Evolutionary conservation across 2,113 vertebrate species (phyloP).

Genomic region (Panthera leo): DNA sequence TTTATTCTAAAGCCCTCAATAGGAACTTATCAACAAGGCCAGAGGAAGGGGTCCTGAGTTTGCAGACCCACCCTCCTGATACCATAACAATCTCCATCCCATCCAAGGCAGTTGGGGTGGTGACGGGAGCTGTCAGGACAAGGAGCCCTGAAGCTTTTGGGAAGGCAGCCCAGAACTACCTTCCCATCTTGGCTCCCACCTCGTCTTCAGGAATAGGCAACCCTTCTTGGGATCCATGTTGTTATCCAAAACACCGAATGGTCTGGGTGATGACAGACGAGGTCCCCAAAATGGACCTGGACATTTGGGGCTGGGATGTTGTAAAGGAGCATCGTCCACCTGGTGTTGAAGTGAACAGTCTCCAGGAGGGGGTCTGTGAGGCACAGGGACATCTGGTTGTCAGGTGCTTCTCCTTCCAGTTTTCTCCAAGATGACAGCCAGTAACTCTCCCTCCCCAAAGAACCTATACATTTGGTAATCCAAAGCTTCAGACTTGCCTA

Average conservation of each 20-base stretch:
- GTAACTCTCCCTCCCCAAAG: background rate
- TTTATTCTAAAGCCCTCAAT: background rate
- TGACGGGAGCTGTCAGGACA: background rate
- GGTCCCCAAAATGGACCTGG: background rate
- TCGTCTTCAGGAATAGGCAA: background rate
- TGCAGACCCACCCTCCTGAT: background rate
- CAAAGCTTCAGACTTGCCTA: background rate
- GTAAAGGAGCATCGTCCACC: background rate
- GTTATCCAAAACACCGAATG: background rate
- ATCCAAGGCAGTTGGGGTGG: background rate
- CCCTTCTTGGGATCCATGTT: background rate
- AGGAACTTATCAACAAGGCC: background rate
- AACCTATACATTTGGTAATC: background rate
- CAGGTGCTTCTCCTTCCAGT: background rate
- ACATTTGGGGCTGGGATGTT: background rate
- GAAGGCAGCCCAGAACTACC: background rate
- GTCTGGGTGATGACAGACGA: background rate
- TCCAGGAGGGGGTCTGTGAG: background rate
- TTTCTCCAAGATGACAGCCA: slow-evolving; percentile 2
- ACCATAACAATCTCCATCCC: background rate
- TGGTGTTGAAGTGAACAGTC: background rate
- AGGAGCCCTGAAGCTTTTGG: background rate
- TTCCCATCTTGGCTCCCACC: background rate
- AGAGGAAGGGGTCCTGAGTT: background rate
- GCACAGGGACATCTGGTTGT: background rate